These are phyloP conservation scores for Drosophila repleta DNA, from an alignment of 1,140 invertebrate species.

Conservation along the genomic window DNA sequence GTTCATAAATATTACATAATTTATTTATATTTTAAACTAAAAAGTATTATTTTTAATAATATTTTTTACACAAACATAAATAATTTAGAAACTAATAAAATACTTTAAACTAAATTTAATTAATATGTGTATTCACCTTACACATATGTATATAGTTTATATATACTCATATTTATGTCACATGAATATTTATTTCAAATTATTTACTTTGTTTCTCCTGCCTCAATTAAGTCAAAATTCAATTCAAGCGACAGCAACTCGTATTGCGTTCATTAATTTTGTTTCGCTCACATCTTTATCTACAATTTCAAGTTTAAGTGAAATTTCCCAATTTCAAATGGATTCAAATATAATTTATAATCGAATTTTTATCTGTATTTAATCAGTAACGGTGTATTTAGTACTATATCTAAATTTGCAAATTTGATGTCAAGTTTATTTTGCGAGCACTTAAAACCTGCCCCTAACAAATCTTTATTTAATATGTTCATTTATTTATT, in stretches of 20 bases:
- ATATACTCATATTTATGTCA: too few relatives aligned
- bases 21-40: too few relatives aligned
- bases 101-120: too few relatives aligned
- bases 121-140: too few relatives aligned
- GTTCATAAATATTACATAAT: too few relatives aligned
- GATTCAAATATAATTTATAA: neutral
- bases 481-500: constrained; percentile 8
- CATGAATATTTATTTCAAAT: too few relatives aligned
- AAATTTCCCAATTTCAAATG: neutral
- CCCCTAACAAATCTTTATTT: constrained; percentile 28
- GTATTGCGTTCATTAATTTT: neutral
- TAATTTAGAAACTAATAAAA: too few relatives aligned
- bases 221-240: neutral
- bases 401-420: neutral
- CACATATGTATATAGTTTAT: too few relatives aligned
- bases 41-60: too few relatives aligned
- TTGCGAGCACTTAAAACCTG: constrained; percentile 25
- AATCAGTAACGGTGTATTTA: neutral
- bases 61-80: too few relatives aligned
- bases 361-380: neutral
- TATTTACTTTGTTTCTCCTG: neutral
- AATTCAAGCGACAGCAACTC: neutral
- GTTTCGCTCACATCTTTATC: neutral
- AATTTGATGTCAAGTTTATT: constrained; percentile 49
- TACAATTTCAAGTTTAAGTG: neutral